Evolutionary conservation across 2,797 vertebrate species (phyloP), one percentile per base, ranked within the genome.

Genomic region (Gorsachius magnificus): DNA sequence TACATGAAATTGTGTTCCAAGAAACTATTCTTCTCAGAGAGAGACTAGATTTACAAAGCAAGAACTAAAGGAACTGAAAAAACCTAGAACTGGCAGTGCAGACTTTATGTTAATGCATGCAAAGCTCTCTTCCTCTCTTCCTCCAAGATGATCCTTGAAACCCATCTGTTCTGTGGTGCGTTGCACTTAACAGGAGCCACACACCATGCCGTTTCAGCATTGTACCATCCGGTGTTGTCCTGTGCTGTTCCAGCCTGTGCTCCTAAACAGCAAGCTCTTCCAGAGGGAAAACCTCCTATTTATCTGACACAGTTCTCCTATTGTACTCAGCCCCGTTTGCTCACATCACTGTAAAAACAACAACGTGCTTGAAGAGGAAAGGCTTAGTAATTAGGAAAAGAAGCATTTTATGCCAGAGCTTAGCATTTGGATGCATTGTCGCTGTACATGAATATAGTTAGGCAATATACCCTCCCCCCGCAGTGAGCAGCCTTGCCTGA

Each of bases 91-190:
- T 45, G 56, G 58, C 56, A 65, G 68, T 16, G 33, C 50, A 87
- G 87, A 31, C 51, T 25, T 38, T 72, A 1, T 57, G 68, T 68
- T 75, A 90, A 79, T 21, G 24, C 53, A 85, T 41, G 56, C 35
- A 87, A 58, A 93, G 45, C 70, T 82, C 68, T 51, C 58, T 51
- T n/a, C 13, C 36, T 77, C 51, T 87, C 71, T 33, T 91, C 60
- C 25, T 90, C 72, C 26, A 78, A 91, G 72, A 77, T 13, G 6
- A 70, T 90, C 54, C 64, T 90, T 48, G 76, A 81, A 85, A 51
- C 13, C 89, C 92, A 71, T 96, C 89, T 97, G 94, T 69, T 95
- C 43, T 28, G 41, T 13, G 38, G 41, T 13, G n/a, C 60, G 41
- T 17, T 58, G 84, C 54, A 82, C 87, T 78, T 19, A 13, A 33